Evolutionary conservation across 2,113 vertebrate genomes (phyloP), one percentile per base, ranked within the genome.

Genomic region (Marmota flaviventris): DNA sequence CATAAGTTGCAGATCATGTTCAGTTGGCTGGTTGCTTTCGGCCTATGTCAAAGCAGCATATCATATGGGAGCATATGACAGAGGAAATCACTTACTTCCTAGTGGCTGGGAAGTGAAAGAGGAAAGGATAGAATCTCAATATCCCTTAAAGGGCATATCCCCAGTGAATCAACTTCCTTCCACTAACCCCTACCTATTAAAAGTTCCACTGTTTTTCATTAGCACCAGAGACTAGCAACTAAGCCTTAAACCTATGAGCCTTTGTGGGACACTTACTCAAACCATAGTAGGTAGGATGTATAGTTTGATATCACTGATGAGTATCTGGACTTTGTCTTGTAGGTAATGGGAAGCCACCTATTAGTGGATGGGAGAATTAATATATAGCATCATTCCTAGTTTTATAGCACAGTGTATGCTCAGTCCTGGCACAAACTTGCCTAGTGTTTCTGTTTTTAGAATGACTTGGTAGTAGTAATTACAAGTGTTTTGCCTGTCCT

Each of bases 391-490:
- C 2, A 0, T 56, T 85, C 32, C n/a, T 92, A 72, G 18, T 65
- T 93, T 95, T 61, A 79, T 27, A 45, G 3, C 20, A 72, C 42
- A 39, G 37, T 48, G 0, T 11, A 75, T 93, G 91, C 72, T 94
- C 34, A 67, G 73, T 72, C 20, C 18, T 85, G 63, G 16, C 51
- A 77, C 37, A 85, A 58, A 18, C 27, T 77, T 87, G 37, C 37
- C 48, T 53, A 45, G 13, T 82, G 7, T 82, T 91, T 85, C 45
- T 85, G 3, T 58, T 90, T 94, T 89, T 34, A 87, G 56, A 95
- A 94, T 93, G 58, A 91, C 67, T 91, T 87, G 61, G 32, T 79
- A 78, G 81, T 73, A n/a, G 11, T 89, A 90, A 73, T 45, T 45
- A 45, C 25, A 85, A 77, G 25, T 53, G 18, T 93, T 89, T 63